phyloP scores from a whole-genome alignment of 2,797 vertebrate genomes.

The Mormyrops attenuatus region DNA sequence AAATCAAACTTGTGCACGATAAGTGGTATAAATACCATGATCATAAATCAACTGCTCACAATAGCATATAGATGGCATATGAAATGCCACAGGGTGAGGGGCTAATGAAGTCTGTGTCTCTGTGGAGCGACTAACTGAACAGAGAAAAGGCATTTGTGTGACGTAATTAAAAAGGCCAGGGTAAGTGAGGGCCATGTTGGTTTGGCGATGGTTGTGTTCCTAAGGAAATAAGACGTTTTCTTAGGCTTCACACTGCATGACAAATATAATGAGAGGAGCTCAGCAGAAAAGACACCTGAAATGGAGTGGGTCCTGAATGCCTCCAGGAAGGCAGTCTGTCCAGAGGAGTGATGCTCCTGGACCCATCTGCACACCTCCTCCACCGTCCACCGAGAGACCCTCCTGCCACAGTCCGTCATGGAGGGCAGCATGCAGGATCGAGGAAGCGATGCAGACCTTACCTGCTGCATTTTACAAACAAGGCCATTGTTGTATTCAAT shows the following conservation, averaged over 20 bases:
- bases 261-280: neutral
- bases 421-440: conserved; percentile 44
- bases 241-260: neutral
- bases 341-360: conserved; percentile 13
- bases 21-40: conserved; percentile 7
- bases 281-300: conserved; percentile 11
- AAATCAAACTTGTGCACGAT: neutral
- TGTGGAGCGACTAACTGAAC: neutral
- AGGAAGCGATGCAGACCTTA: neutral
- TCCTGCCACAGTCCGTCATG: conserved; percentile 14
- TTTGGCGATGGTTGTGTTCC: neutral
- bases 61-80: neutral
- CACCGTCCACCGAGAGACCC: conserved; percentile 31
- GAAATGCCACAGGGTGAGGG: neutral
- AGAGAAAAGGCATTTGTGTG: neutral
- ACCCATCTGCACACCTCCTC: conserved; percentile 33
- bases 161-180: neutral
- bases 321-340: conserved; percentile 3
- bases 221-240: neutral
- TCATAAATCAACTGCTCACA: conserved; percentile 13
- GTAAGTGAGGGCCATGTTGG: neutral
- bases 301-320: conserved; percentile 24
- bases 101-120: conserved; percentile 2
- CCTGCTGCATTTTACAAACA: conserved; percentile 45
- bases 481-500: neutral